Percentiles rank a stretch among this genome's conserved stretches.
Evolutionary conservation across 1,140 invertebrate genomes (phyloP).

Genomic region (Drosophila repleta): DNA sequence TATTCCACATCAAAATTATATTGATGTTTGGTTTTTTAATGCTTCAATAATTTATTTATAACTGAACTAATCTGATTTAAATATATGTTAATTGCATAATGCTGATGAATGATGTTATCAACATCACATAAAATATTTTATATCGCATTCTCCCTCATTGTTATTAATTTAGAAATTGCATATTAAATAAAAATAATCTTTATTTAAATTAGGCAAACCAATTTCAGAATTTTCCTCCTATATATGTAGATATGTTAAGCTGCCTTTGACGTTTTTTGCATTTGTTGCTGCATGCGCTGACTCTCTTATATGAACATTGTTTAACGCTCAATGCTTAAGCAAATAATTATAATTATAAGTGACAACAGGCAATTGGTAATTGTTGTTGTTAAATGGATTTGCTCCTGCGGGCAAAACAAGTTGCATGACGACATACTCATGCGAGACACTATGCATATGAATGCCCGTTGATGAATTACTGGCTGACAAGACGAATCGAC

Average conservation of each 20-base stretch:
- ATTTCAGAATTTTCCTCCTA: no score
- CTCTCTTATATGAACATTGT: constrained; percentile 43
- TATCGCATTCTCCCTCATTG: no score
- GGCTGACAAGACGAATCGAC: constrained; percentile 48
- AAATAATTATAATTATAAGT: constrained; percentile 72
- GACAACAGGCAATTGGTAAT: constrained; percentile 60
- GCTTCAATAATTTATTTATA: background rate
- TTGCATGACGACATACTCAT: constrained; percentile 61
- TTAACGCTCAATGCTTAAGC: constrained; percentile 32
- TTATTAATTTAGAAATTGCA: no score
- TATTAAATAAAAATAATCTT: no score
- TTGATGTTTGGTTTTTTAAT: background rate
- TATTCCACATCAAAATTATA: no score
- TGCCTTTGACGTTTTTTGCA: background rate
- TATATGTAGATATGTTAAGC: background rate
- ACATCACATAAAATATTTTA: no score
- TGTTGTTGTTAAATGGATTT: constrained; percentile 70
- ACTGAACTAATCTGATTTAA: no score
- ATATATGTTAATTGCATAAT: no score
- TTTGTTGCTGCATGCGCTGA: constrained; percentile 28
- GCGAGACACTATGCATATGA: constrained; percentile 12
- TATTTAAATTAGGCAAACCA: no score
- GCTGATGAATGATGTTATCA: no score
- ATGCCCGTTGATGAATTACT: constrained; percentile 45
- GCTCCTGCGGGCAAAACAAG: constrained; percentile 70